Evolutionary conservation across 2,797 vertebrate species (phyloP).

Genomic region (Furcifer pardalis): DNA sequence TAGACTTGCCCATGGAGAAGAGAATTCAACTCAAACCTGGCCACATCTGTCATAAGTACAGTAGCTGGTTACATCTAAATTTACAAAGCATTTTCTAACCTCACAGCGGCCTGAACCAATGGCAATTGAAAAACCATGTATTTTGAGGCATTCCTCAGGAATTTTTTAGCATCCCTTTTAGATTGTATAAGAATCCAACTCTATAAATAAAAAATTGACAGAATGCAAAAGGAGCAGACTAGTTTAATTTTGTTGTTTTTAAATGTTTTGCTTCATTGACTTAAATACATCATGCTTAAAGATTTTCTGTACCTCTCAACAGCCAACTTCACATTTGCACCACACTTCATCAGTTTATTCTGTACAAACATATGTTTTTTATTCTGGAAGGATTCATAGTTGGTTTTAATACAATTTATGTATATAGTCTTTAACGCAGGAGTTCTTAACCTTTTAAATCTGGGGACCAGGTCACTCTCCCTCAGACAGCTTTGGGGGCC

Average conservation of each 20-base stretch:
- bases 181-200: conserved; percentile 11
- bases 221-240: not conserved
- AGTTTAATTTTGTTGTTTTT: not conserved
- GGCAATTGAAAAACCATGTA: no score
- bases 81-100: not conserved
- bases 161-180: not conserved
- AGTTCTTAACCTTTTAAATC: no score
- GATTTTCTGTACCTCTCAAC: conserved; percentile 32
- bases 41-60: not conserved
- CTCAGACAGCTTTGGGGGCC: no score
- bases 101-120: not conserved
- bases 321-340: conserved; percentile 26
- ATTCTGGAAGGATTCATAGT: conserved; percentile 10
- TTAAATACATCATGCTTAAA: conserved; percentile 20
- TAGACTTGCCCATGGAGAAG: not conserved
- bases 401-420: no score
- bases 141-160: not conserved
- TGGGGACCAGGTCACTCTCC: no score
- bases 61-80: not conserved
- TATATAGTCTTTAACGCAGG: no score
- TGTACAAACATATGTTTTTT: no score
- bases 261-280: conserved; percentile 12
- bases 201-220: not conserved
- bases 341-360: conserved; percentile 3
- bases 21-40: not conserved